phyloP scores from a whole-genome alignment of 2,113 vertebrate species.

The Osmerus mordax region DNA sequence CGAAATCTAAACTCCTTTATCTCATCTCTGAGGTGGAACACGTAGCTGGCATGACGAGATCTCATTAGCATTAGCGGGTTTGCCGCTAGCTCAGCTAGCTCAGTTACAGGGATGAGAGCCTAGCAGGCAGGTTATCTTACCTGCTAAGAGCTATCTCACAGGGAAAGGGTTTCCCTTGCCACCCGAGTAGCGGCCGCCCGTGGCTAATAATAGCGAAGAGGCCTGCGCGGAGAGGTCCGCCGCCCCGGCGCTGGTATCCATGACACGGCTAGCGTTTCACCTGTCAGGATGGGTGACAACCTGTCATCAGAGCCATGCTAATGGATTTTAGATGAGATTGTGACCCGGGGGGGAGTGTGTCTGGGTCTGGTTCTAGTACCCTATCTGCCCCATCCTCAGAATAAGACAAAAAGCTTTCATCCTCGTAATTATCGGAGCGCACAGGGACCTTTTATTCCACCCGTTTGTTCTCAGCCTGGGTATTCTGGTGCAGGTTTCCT shows the following conservation, averaged over 20 bases:
- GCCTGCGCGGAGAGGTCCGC: conserved; percentile 7
- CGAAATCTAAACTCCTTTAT: conserved; percentile 22
- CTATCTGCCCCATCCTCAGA: too few relatives aligned
- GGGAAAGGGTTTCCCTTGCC: conserved; percentile 46
- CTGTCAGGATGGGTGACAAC: conserved; percentile 45
- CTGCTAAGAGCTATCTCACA: conserved; percentile 34
- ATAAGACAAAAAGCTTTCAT: too few relatives aligned
- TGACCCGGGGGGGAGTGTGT: conserved; percentile 2
- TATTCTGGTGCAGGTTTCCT: too few relatives aligned
- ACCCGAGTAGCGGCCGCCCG: conserved; percentile 5
- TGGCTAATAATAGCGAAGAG: conserved; percentile 47
- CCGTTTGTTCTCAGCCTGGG: too few relatives aligned
- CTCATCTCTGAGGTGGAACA: conserved; percentile 32
- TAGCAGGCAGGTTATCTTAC: conserved; percentile 31
- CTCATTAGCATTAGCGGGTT: neutral
- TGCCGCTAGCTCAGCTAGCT: conserved; percentile 17
- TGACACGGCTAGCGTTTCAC: conserved; percentile 51
- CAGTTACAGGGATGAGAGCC: conserved; percentile 34
- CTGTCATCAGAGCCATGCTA: conserved; percentile 39
- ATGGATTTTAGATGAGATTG: conserved; percentile 52
- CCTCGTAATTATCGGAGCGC: too few relatives aligned
- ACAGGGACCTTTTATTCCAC: too few relatives aligned
- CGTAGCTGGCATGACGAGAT: conserved; percentile 17
- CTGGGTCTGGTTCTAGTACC: too few relatives aligned
- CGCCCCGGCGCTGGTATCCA: conserved; percentile 17